Evolutionary conservation across 2,888 invertebrate genomes (phyloP).

Genomic region (Agonopterix alstromeriana): DNA sequence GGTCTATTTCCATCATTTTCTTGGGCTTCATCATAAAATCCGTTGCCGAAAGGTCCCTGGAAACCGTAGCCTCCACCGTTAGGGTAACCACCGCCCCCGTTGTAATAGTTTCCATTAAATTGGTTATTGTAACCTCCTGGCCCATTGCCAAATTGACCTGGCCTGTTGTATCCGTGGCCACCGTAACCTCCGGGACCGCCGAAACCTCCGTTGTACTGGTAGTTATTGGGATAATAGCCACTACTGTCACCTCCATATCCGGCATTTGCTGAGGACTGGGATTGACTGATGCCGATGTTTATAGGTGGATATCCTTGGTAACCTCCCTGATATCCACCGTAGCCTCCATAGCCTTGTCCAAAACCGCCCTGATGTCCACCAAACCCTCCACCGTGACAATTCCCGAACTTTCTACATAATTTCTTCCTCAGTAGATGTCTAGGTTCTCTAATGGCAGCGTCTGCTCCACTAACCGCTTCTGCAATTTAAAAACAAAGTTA

Average conservation of each 20-base stretch:
- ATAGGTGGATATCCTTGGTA: conserved; percentile 40
- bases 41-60: conserved; percentile 32
- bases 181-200: conserved; percentile 16
- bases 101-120: conserved; percentile 61
- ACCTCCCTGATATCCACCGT: conserved; percentile 13
- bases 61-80: conserved; percentile 31
- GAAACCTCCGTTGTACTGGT: conserved; percentile 32
- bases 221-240: conserved; percentile 45
- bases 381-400: conserved; percentile 27
- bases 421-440: conserved; percentile 37
- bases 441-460: conserved; percentile 23
- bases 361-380: conserved; percentile 6
- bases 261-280: conserved; percentile 55
- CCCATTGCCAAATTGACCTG: conserved; percentile 32
- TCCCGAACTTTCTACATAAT: conserved; percentile 43
- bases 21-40: conserved; percentile 31
- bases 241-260: conserved; percentile 45
- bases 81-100: conserved; percentile 18
- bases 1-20: conserved; percentile 18
- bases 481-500: conserved; percentile 18
- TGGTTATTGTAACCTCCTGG: conserved; percentile 47
- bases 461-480: conserved; percentile 26
- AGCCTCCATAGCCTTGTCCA: conserved; percentile 13
- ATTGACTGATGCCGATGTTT: conserved; percentile 66
- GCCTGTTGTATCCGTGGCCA: conserved; percentile 27